Percentiles rank a stretch among this genome's conserved stretches.
These are phyloP conservation scores for Microctonus brassicae DNA, from an alignment of 2,888 invertebrate genomes.

Conservation along the genomic window DNA sequence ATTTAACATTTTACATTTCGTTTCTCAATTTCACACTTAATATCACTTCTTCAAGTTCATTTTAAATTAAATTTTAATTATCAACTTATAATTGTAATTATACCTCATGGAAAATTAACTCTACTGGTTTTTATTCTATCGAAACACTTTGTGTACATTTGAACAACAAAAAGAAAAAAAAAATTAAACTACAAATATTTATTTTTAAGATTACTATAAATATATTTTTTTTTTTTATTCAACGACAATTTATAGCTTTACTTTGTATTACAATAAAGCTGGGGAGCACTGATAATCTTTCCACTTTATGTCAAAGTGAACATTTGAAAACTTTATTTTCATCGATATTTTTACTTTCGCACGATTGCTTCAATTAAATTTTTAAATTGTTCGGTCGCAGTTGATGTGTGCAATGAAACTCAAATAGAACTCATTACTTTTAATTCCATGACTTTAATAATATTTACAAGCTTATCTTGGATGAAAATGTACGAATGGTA, in stretches of 20 bases:
- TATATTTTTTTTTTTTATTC: too few relatives aligned
- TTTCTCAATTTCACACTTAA: neutral
- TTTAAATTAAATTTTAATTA: neutral
- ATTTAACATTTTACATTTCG: too few relatives aligned
- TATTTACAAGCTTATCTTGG: slow-evolving; percentile 44
- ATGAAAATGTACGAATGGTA: slow-evolving; percentile 46
- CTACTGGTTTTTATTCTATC: too few relatives aligned
- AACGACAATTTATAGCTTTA: neutral
- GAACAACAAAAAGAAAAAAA: too few relatives aligned
- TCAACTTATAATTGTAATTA: too few relatives aligned
- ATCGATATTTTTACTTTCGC: neutral
- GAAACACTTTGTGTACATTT: too few relatives aligned
- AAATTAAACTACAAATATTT: too few relatives aligned
- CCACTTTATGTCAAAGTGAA: neutral
- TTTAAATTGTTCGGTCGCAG: neutral
- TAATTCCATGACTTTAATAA: slow-evolving; percentile 31
- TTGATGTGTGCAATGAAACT: too few relatives aligned
- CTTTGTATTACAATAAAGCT: neutral
- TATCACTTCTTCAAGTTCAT: neutral
- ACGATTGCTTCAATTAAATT: neutral
- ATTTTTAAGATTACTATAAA: too few relatives aligned
- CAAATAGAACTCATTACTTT: too few relatives aligned
- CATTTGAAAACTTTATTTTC: neutral
- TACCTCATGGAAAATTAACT: too few relatives aligned
- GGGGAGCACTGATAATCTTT: neutral